These are phyloP conservation scores for Amphipyra berbera DNA, from an alignment of 2,888 invertebrate genomes.

Conservation along the genomic window DNA sequence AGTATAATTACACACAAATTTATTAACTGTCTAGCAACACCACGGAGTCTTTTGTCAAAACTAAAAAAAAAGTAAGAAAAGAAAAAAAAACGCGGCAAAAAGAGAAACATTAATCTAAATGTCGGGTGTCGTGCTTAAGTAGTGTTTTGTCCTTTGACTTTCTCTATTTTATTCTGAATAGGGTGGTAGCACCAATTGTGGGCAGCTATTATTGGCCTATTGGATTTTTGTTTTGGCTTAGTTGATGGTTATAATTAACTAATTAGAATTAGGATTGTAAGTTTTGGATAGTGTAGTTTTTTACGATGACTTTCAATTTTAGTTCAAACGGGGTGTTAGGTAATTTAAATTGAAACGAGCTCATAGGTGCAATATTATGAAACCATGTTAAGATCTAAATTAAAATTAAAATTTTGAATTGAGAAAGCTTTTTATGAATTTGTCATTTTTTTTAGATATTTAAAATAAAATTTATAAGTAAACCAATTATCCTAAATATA, in stretches of 20 bases:
- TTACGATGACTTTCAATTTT: too few relatives aligned
- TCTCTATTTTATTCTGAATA: conserved; percentile 63
- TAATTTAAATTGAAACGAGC: too few relatives aligned
- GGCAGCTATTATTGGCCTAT: conserved; percentile 25
- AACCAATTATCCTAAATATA: neutral
- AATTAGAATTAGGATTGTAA: neutral
- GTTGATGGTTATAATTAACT: neutral
- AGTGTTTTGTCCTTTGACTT: conserved; percentile 77
- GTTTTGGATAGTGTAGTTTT: too few relatives aligned
- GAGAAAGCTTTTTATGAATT: too few relatives aligned
- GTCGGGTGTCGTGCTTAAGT: conserved; percentile 76
- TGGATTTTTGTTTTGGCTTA: neutral
- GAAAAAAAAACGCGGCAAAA: conserved; percentile 64
- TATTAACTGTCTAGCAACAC: conserved; percentile 77
- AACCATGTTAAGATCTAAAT: too few relatives aligned
- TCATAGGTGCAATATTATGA: too few relatives aligned
- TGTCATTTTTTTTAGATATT: neutral
- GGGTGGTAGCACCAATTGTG: conserved; percentile 55
- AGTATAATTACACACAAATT: conserved; percentile 85
- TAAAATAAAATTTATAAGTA: neutral
- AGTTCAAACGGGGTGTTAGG: too few relatives aligned
- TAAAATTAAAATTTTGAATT: too few relatives aligned
- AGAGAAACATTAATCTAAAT: conserved; percentile 77
- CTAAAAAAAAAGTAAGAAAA: conserved; percentile 32
- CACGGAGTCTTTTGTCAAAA: conserved; percentile 67